phyloP scores from a whole-genome alignment of 2,797 vertebrate genomes.

The Enoplosus armatus region DNA sequence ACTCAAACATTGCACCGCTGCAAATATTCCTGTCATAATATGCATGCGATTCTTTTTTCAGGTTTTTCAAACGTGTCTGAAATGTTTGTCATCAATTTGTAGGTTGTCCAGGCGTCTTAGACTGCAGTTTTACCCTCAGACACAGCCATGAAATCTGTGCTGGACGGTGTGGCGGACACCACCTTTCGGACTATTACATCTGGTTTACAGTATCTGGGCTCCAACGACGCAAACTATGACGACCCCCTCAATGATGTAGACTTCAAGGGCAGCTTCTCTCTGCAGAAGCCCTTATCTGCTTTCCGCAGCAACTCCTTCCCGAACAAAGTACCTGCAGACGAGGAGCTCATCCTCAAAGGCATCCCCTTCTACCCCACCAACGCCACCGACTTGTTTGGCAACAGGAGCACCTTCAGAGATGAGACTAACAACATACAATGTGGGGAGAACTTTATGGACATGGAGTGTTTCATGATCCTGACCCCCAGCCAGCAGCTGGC shows the following conservation, averaged over 20 bases:
- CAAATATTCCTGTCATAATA: background rate
- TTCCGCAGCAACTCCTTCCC: constrained; percentile 94
- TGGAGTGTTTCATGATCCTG: constrained; percentile 99
- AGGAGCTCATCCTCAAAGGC: constrained; percentile 90
- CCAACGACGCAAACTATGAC: constrained; percentile 95
- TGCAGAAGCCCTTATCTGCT: constrained; percentile 95
- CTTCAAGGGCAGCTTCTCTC: constrained; percentile 85
- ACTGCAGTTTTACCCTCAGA: constrained; percentile 78
- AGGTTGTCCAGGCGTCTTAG: constrained; percentile 79
- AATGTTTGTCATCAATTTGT: constrained; percentile 72
- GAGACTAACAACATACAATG: constrained; percentile 93
- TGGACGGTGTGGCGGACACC: constrained; percentile 98
- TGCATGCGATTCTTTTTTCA: constrained; percentile 1
- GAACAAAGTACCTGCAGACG: constrained; percentile 92
- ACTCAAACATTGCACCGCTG: constrained; percentile 8
- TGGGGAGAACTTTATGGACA: constrained; percentile 99
- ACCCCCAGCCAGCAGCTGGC: constrained; percentile 98
- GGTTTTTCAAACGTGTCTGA: constrained; percentile 51
- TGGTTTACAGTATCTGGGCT: constrained; percentile 94
- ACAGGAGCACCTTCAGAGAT: constrained; percentile 91
- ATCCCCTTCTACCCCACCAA: constrained; percentile 92
- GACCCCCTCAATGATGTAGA: constrained; percentile 79
- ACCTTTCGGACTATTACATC: constrained; percentile 99
- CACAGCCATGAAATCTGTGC: constrained; percentile 96
- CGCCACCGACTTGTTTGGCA: constrained; percentile 93